These are phyloP conservation scores for Catocala sponsa DNA, from an alignment of 2,888 invertebrate genomes.

Conservation along the genomic window DNA sequence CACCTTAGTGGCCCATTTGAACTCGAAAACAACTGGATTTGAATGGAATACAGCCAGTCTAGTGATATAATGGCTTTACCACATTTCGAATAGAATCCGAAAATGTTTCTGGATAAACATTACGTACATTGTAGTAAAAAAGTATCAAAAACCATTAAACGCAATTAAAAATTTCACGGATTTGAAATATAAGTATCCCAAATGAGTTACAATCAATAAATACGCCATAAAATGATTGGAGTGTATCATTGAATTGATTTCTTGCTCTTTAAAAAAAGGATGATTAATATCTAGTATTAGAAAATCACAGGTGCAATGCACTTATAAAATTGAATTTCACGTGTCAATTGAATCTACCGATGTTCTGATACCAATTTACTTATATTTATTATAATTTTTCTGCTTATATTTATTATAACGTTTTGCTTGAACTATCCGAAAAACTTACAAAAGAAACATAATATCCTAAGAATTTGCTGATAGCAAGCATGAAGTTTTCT, in stretches of 20 bases:
- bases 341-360: constrained; percentile 15
- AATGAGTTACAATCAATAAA: constrained; percentile 55
- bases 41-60: constrained; percentile 47
- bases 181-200: constrained; percentile 49
- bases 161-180: constrained; percentile 57
- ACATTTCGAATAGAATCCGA: constrained; percentile 32
- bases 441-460: not conserved
- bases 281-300: constrained; percentile 33
- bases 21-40: constrained; percentile 67
- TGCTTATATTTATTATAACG: too few species aligned
- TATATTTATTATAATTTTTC: not conserved
- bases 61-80: constrained; percentile 29
- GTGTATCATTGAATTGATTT: constrained; percentile 47
- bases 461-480: not conserved
- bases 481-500: too few species aligned
- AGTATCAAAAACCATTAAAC: constrained; percentile 43
- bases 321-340: constrained; percentile 30
- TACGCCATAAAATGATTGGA: constrained; percentile 52
- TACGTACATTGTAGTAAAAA: constrained; percentile 36
- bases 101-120: constrained; percentile 36
- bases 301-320: constrained; percentile 43
- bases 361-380: constrained; percentile 8
- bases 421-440: not conserved
- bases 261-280: constrained; percentile 39
- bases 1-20: constrained; percentile 80